Conservation (phyloP, 2,113 vertebrate species). For the Tragulus kanchil region DNA sequence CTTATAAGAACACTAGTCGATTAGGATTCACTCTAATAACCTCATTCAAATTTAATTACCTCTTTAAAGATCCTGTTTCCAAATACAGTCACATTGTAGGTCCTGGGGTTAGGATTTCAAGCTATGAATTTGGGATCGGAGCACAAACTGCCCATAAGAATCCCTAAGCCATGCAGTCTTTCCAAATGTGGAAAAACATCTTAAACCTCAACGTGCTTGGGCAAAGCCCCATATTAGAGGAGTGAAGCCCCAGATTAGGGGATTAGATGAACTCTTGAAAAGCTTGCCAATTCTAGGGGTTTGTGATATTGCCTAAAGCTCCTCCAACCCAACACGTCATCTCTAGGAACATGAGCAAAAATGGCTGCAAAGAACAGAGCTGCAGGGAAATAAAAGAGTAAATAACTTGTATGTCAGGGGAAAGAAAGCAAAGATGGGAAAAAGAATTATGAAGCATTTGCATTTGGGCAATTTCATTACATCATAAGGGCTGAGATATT, state of each 20-base stretch:
- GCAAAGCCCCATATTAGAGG: not conserved
- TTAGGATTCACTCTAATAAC: not conserved
- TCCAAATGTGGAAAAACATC: not conserved
- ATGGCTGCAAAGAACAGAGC: not conserved
- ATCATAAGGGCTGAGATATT: not conserved
- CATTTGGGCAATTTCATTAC: not conserved
- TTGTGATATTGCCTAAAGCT: not conserved
- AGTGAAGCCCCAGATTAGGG: not conserved
- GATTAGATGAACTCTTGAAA: not conserved
- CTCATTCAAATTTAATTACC: not conserved
- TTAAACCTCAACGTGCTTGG: not conserved
- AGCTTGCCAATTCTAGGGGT: not conserved
- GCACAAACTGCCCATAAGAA: not conserved
- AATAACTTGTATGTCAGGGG: not conserved
- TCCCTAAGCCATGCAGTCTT: not conserved
- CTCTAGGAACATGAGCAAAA: not conserved
- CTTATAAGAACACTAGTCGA: not conserved
- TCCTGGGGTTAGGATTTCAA: not conserved
- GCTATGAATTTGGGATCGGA: not conserved
- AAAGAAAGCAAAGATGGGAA: slow-evolving; percentile 25
- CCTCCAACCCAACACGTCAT: not conserved
- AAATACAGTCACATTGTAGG: not conserved
- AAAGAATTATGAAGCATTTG: slow-evolving; percentile 10
- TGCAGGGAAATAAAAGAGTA: slow-evolving; percentile 33
- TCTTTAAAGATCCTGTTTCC: not conserved